Evolutionary conservation across 2,797 vertebrate genomes (phyloP).

Genomic region (Premnoplex brunnescens): DNA sequence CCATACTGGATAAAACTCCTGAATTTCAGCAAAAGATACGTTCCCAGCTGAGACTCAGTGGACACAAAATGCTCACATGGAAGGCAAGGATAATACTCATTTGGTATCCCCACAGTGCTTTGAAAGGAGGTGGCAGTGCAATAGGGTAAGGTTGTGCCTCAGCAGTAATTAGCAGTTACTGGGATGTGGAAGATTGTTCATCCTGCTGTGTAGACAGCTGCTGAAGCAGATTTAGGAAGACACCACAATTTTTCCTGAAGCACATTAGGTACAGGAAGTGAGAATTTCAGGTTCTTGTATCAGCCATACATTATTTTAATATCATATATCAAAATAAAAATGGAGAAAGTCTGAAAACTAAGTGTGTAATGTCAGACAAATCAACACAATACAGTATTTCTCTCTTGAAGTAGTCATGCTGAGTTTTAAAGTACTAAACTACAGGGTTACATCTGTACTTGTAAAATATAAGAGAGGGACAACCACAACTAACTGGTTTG

Average conservation of each 20-base stretch:
- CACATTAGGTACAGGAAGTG: background rate
- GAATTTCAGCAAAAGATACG: background rate
- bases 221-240: constrained; percentile 48
- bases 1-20: background rate
- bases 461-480: background rate
- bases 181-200: constrained; percentile 26
- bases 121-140: background rate
- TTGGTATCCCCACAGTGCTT: background rate
- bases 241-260: background rate
- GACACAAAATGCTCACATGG: background rate
- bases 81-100: background rate
- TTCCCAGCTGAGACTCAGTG: background rate
- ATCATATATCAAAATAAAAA: background rate
- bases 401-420: background rate
- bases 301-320: background rate
- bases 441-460: background rate
- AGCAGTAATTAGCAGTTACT: constrained; percentile 41
- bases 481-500: background rate
- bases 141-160: background rate
- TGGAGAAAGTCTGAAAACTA: background rate
- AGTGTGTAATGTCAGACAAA: background rate
- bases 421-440: background rate
- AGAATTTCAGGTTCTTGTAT: background rate
- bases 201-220: constrained; percentile 64
- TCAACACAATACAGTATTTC: background rate